Base-by-base conservation (phyloP, 2,888 invertebrate species). In the Agapetus fuscipes region DNA sequence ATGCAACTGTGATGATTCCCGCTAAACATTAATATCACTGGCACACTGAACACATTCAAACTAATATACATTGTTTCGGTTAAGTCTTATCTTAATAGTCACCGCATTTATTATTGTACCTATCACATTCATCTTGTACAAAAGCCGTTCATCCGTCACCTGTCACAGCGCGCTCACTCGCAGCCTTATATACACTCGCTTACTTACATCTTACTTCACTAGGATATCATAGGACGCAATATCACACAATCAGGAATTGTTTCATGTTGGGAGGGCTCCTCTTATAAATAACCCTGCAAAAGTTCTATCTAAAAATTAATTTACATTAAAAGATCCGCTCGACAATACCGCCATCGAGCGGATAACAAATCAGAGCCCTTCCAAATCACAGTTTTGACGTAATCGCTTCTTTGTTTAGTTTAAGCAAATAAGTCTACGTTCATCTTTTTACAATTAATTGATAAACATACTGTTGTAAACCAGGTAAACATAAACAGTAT, bases 351-450 rank as follows among this genome's bases (percentile, higher is more conserved):
- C 41, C 20, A 34, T 34, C 46, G 46, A 46, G 46, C 39, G 34
- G 43, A 45, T 41, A 41, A 40, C 45, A 45, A 48, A 43, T 48
- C 41, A 42, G 63, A 63, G 59, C 64, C 60, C 59, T 60, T 62
- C 57, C 66, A 63, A 64, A 66, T 66, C 66, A 66, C 66, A 66
- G 66, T 59, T 61, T 59, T 55, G 56, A 46, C 46, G 39, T 45
- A 42, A 45, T 41, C 41, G 39, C 56, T 53, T 52, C 50, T 52
- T 55, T 50, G 54, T 54, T 52, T 50, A 40, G 41, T 47, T 47
- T 45, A 48, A 48, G 48, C 48, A 46, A 48, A 45, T 43, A 43
- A 43, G 40, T 40, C 43, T 43, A 42, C 42, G 30, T 32, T 28
- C 4, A 38, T 39, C 40, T 39, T 30, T 34, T 38, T 39, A 37